phyloP scores from a whole-genome alignment of 2,888 invertebrate genomes.

The Heliconius aoede region DNA sequence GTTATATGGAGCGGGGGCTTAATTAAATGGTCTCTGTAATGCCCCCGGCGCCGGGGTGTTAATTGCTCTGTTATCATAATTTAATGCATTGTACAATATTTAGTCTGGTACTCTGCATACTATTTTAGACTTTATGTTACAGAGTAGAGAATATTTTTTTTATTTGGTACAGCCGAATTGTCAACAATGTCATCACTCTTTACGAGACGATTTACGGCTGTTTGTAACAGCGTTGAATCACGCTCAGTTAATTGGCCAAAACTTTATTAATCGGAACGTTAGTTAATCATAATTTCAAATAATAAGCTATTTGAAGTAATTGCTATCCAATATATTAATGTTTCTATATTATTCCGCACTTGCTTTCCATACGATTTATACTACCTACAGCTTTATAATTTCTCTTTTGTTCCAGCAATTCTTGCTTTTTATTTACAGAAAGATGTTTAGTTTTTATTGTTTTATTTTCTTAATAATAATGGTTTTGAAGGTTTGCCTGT shows the following conservation, averaged over 20 bases:
- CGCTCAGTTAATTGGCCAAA: conserved; percentile 20
- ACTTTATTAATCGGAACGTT: neutral
- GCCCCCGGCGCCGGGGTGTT: conserved; percentile 40
- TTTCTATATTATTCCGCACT: neutral
- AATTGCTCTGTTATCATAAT: conserved; percentile 50
- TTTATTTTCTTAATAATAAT: neutral
- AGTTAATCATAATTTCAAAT: neutral
- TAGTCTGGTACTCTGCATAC: conserved; percentile 22
- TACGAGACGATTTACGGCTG: conserved; percentile 27
- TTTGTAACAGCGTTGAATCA: conserved; percentile 19
- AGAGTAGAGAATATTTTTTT: conserved; percentile 3
- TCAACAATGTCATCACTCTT: conserved; percentile 17
- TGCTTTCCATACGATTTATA: neutral
- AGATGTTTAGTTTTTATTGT: neutral
- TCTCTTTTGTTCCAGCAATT: neutral
- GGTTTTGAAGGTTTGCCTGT: neutral
- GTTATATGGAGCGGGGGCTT: conserved; percentile 38
- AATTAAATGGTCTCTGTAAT: conserved; percentile 44
- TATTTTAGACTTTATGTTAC: conserved; percentile 29
- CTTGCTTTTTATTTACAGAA: neutral
- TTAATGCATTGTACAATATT: conserved; percentile 44
- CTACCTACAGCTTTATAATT: neutral
- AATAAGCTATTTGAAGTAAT: neutral
- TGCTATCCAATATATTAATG: too few species aligned
- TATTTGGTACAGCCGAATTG: conserved; percentile 19